phyloP scores from a whole-genome alignment of 2,797 vertebrate genomes.

The Kryptolebias ocellatus region DNA sequence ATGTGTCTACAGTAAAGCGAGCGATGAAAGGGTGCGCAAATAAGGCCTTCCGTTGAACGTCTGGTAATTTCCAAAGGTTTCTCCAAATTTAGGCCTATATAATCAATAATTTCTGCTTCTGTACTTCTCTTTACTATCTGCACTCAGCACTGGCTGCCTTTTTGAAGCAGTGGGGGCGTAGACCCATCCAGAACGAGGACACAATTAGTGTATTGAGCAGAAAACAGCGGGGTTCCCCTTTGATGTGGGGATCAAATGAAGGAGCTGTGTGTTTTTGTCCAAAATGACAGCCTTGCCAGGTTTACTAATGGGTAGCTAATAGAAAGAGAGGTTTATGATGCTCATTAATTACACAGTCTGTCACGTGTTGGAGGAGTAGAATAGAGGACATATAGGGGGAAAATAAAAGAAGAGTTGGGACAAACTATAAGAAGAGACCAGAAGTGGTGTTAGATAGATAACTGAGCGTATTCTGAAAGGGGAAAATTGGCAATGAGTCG shows the following conservation, averaged over 20 bases:
- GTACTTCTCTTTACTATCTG: conserved; percentile 78
- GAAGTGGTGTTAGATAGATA: conserved; percentile 45
- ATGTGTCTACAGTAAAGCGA: conserved; percentile 42
- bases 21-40: conserved; percentile 32
- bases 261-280: conserved; percentile 95
- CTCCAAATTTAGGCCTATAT: conserved; percentile 66
- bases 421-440: conserved; percentile 48
- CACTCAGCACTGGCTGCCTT: conserved; percentile 79
- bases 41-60: conserved; percentile 35
- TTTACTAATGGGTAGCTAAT: conserved; percentile 98
- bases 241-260: conserved; percentile 96
- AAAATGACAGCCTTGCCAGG: conserved; percentile 95
- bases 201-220: conserved; percentile 95
- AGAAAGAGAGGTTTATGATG: conserved; percentile 96
- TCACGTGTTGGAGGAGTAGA: conserved; percentile 88
- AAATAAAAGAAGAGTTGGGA: conserved; percentile 60
- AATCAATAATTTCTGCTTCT: conserved; percentile 80
- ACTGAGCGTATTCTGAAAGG: conserved; percentile 45
- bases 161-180: conserved; percentile 86
- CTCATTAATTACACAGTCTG: conserved; percentile 95
- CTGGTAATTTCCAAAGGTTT: conserved; percentile 59
- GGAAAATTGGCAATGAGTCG: conserved; percentile 58
- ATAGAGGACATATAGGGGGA: conserved; percentile 56
- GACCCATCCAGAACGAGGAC: conserved; percentile 89
- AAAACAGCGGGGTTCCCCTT: conserved; percentile 96